Conservation (phyloP, 2,888 invertebrate species). For the Nebria salina region DNA sequence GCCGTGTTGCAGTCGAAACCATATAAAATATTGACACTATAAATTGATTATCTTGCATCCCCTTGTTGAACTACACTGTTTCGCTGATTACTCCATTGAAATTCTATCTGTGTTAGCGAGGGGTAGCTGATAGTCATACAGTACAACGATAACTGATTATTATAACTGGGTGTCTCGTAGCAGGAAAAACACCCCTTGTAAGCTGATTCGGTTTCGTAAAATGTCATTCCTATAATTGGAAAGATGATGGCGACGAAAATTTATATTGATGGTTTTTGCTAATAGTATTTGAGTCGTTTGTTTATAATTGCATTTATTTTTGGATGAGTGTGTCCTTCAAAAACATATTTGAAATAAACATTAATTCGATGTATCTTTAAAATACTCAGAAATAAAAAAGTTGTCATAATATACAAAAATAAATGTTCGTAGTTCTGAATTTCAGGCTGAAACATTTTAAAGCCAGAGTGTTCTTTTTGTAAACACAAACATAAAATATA, state of each 20-base stretch:
- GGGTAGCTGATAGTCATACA: conserved; percentile 12
- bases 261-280: conserved; percentile 31
- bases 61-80: conserved; percentile 3
- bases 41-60: conserved; percentile 26
- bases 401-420: too few species aligned
- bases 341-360: too few species aligned
- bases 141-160: conserved; percentile 28
- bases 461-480: too few species aligned
- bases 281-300: background rate
- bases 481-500: too few species aligned
- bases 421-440: too few species aligned
- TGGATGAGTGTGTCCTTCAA: too few species aligned
- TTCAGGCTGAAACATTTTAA: too few species aligned
- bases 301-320: too few species aligned
- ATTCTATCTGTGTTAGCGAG: conserved; percentile 21
- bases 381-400: too few species aligned
- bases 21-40: conserved; percentile 32
- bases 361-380: too few species aligned
- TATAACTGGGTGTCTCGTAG: conserved; percentile 21
- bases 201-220: conserved; percentile 8
- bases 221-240: conserved; percentile 29
- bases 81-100: conserved; percentile 31
- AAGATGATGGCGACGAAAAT: conserved; percentile 30
- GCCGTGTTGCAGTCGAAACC: background rate
- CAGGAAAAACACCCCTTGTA: conserved; percentile 7